Conservation (phyloP, 2,797 vertebrate species). For the Threskiornis aethiopicus region DNA sequence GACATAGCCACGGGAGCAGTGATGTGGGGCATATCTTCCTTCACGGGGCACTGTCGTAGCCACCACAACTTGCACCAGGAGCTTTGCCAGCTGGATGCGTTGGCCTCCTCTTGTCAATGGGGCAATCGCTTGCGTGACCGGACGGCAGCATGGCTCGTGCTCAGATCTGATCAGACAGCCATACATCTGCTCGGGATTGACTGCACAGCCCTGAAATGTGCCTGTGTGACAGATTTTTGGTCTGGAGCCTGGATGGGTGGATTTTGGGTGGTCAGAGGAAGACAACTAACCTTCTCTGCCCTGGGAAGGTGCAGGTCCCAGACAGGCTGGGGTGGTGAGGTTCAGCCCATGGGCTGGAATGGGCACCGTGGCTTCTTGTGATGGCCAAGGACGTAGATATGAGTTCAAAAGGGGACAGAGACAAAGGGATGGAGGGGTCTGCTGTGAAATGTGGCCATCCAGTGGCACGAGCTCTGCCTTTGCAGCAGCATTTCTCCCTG, state of each 20-base stretch:
- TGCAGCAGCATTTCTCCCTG: background rate
- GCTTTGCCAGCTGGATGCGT: background rate
- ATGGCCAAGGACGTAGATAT: background rate
- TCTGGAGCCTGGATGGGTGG: background rate
- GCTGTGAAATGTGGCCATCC: background rate
- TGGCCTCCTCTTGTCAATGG: background rate
- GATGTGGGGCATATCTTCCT: background rate
- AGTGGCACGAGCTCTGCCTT: background rate
- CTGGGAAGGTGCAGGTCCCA: background rate
- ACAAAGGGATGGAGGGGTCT: background rate
- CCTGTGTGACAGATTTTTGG: background rate
- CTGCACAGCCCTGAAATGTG: background rate
- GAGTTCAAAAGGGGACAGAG: background rate
- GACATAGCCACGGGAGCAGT: background rate
- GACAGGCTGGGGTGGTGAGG: background rate
- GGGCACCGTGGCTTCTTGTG: background rate
- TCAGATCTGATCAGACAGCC: background rate
- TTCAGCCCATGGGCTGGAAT: background rate
- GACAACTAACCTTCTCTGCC: background rate
- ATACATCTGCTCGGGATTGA: background rate
- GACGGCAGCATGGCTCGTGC: fast-evolving
- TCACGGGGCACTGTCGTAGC: fast-evolving
- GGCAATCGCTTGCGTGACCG: fast-evolving
- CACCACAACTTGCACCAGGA: background rate
- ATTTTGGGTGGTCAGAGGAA: background rate